phyloP scores from a whole-genome alignment of 2,888 invertebrate species.

The Rhodophaea formosa region DNA sequence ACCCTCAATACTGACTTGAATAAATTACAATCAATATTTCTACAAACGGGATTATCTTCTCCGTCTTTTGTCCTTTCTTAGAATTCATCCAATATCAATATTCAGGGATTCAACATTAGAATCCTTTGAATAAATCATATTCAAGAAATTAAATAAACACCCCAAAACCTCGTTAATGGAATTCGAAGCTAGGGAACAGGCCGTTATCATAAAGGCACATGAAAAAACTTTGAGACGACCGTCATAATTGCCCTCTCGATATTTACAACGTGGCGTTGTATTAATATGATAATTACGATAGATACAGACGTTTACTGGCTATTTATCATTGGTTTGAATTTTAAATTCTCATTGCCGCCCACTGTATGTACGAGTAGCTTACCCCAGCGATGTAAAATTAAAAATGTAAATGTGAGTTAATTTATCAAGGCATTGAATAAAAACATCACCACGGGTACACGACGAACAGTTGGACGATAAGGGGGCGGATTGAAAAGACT shows the following conservation, averaged over 20 bases:
- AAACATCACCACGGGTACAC: constrained; percentile 53
- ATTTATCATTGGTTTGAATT: constrained; percentile 10
- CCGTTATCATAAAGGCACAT: neutral
- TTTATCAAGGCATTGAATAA: constrained; percentile 51
- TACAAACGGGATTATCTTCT: neutral
- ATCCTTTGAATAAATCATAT: neutral
- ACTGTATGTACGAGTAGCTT: neutral
- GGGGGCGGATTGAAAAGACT: constrained; percentile 59
- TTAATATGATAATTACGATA: constrained; percentile 39
- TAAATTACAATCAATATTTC: neutral
- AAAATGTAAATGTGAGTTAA: constrained; percentile 41
- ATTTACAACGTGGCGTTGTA: constrained; percentile 32
- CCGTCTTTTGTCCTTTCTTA: neutral
- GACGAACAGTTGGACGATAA: constrained; percentile 35
- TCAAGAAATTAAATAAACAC: constrained; percentile 2
- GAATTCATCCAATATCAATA: neutral
- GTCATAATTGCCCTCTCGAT: constrained; percentile 36
- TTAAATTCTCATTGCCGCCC: constrained; percentile 19
- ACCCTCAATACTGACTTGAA: neutral
- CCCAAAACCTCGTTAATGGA: neutral
- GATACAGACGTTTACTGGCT: constrained; percentile 24
- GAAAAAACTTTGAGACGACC: constrained; percentile 22
- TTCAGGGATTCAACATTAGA: neutral
- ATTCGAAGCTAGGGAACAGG: too few species aligned
- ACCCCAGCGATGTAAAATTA: constrained; percentile 29